These are phyloP conservation scores for Drosophila ogumai DNA, from an alignment of 1,140 invertebrate species.

Conservation along the genomic window DNA sequence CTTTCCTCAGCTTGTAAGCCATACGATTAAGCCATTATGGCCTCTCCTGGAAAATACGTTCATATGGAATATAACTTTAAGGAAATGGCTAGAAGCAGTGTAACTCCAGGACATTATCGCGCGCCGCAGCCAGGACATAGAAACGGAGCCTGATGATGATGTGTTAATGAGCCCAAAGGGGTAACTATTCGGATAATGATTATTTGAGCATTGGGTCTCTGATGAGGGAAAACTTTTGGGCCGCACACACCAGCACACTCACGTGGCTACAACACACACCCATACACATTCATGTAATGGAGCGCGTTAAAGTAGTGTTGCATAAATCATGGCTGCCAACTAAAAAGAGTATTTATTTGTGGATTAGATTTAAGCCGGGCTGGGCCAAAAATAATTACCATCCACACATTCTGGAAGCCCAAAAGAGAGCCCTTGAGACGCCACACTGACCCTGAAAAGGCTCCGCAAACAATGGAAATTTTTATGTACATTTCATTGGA, in stretches of 20 bases:
- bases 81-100: not conserved
- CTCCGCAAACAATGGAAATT: slow-evolving; percentile 42
- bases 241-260: not conserved
- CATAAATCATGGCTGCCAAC: slow-evolving; percentile 50
- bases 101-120: not conserved
- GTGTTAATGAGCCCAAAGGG: slow-evolving; percentile 59
- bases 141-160: slow-evolving; percentile 46
- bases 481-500: slow-evolving; percentile 65
- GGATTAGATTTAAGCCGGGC: slow-evolving; percentile 43
- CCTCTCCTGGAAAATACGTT: not conserved
- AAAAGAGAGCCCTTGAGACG: slow-evolving; percentile 5
- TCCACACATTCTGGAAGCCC: not conserved
- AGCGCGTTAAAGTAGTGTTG: slow-evolving; percentile 23
- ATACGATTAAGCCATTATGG: not conserved
- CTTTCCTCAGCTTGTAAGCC: not conserved
- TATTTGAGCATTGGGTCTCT: slow-evolving; percentile 21
- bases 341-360: slow-evolving; percentile 27
- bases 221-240: slow-evolving; percentile 39
- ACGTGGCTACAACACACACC: not conserved
- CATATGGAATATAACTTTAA: slow-evolving; percentile 15
- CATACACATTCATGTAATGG: not conserved
- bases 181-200: slow-evolving; percentile 41
- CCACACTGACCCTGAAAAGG: slow-evolving; percentile 34
- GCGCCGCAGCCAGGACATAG: not conserved
- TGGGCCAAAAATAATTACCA: slow-evolving; percentile 30